Percentiles rank a stretch among this genome's conserved stretches.
Evolutionary conservation across 1,140 invertebrate genomes (phyloP).

Genomic region (Drosophila miranda): DNA sequence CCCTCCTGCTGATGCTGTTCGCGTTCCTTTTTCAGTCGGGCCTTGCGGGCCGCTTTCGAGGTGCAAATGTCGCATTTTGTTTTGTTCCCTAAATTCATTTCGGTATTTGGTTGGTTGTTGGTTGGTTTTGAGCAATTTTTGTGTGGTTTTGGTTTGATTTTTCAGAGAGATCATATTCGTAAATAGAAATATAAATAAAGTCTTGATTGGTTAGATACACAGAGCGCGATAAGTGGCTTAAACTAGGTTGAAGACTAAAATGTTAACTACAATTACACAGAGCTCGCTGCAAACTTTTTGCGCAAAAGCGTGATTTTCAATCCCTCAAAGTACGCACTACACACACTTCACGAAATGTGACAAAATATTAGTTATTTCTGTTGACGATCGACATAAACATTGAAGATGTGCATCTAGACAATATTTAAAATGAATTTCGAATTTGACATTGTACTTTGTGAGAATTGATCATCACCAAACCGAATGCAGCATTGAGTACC

Average conservation of each 20-base stretch:
- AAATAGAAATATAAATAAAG: constrained; percentile 74
- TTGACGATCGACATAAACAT: too few species aligned
- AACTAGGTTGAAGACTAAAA: constrained; percentile 17
- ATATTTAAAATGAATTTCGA: background rate
- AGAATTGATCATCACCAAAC: constrained; percentile 67
- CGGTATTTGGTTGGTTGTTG: constrained; percentile 21
- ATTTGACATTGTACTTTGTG: constrained; percentile 34
- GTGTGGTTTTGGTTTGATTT: constrained; percentile 42
- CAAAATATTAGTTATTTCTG: background rate
- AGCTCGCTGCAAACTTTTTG: constrained; percentile 77
- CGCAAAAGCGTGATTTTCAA: constrained; percentile 77
- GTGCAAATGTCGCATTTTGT: constrained; percentile 92
- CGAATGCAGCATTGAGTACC: constrained; percentile 66
- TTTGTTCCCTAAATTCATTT: constrained; percentile 89
- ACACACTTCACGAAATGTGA: constrained; percentile 5
- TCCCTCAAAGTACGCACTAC: constrained; percentile 34
- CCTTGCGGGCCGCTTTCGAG: constrained; percentile 87
- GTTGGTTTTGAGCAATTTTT: constrained; percentile 32
- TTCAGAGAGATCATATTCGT: constrained; percentile 39
- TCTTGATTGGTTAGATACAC: constrained; percentile 75
- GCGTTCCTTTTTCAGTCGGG: constrained; percentile 85
- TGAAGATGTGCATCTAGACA: background rate
- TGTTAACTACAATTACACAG: constrained; percentile 44
- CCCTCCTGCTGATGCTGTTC: constrained; percentile 83
- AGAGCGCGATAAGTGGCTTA: constrained; percentile 53